A percentile compares a stretch with the other conserved stretches of the same genome.
Conservation (phyloP, 2,113 vertebrate species). For the Phalacrocorax brasilianus region DNA sequence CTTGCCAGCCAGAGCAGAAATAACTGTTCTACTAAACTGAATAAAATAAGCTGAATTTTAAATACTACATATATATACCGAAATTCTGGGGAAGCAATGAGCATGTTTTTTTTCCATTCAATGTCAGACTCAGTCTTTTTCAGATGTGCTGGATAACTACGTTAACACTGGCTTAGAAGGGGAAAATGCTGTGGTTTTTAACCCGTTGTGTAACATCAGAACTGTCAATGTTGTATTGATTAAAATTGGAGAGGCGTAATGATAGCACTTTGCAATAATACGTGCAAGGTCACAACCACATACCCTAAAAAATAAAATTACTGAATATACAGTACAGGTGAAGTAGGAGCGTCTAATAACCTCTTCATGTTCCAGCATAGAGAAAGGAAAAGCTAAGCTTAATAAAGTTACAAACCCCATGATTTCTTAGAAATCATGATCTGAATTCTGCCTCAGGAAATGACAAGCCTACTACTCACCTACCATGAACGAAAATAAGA, state of each 20-base stretch:
- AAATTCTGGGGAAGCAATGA: not conserved
- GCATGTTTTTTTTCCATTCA: not conserved
- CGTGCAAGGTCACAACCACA: not conserved
- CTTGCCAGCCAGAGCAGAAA: not conserved
- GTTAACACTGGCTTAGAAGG: not conserved
- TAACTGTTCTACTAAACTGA: not conserved
- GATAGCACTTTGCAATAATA: not conserved
- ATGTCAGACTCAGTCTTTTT: not conserved
- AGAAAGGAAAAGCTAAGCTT: not conserved
- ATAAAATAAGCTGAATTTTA: not conserved
- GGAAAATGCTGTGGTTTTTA: not conserved
- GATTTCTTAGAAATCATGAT: slow-evolving; percentile 18
- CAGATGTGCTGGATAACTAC: not conserved
- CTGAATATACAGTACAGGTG: not conserved
- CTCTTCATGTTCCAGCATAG: not conserved
- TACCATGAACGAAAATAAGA: not conserved
- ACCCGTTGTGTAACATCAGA: not conserved
- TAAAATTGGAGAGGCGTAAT: not conserved
- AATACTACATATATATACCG: not conserved
- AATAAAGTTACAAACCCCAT: not conserved
- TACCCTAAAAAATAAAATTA: not conserved
- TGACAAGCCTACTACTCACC: not conserved
- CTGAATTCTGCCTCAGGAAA: slow-evolving; percentile 25
- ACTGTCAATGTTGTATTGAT: not conserved
- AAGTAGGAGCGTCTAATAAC: not conserved